Conservation (phyloP, 2,888 invertebrate genomes). For the Drosophila dives region DNA sequence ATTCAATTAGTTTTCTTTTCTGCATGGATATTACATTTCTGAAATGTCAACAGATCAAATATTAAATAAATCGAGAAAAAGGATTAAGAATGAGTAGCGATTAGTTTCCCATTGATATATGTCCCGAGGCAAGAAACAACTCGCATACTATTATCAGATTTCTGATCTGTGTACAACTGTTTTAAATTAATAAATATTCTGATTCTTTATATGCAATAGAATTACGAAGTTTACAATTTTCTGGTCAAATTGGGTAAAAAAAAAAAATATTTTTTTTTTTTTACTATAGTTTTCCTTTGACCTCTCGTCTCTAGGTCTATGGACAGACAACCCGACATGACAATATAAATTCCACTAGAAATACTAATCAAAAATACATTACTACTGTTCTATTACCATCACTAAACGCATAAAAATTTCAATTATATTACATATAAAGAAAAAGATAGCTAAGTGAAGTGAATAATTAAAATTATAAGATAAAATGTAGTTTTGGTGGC, state of each 20-base stretch:
- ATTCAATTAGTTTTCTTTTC: not conserved
- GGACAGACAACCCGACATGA: not conserved
- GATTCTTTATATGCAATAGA: not conserved
- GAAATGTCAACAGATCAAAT: not conserved
- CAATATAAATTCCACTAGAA: not conserved
- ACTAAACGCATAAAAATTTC: not conserved
- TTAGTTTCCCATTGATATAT: slow-evolving; percentile 6
- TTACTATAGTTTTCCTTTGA: not conserved
- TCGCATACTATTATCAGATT: slow-evolving; percentile 51
- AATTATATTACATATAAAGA: too few relatives aligned
- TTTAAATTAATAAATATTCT: slow-evolving; percentile 5
- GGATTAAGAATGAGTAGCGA: slow-evolving; percentile 62
- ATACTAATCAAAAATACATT: not conserved
- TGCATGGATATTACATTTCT: not conserved
- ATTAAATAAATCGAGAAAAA: slow-evolving; percentile 31
- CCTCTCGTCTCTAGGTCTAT: not conserved
- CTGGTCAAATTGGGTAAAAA: not conserved
- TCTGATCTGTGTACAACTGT: slow-evolving; percentile 35
- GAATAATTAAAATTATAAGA: not conserved
- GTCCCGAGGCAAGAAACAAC: slow-evolving; percentile 55
- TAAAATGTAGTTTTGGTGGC: not conserved
- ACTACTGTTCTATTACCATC: not conserved
- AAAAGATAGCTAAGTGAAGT: not conserved
- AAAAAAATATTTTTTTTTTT: too few relatives aligned
- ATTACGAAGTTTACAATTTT: not conserved